Evolutionary conservation across 2,888 invertebrate genomes (phyloP), one percentile per base, ranked within the genome.

Genomic region (Sceliomorpha sp.): DNA sequence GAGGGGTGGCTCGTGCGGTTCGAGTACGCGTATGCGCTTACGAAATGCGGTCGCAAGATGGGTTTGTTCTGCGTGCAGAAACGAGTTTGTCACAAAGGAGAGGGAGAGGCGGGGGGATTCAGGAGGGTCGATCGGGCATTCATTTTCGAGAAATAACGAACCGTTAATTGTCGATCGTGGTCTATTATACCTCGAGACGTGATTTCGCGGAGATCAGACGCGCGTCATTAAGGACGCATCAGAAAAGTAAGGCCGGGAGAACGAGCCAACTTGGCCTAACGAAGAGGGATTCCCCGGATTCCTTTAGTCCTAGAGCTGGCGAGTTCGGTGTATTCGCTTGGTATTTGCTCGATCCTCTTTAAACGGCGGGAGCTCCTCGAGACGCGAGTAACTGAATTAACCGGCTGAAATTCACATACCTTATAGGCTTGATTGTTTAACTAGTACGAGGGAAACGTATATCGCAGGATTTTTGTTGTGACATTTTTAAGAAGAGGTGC

Each of bases 281-380:
- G 80, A 81, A 79, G 74, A 70, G 63, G 75, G 77, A 81, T 81
- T 81, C 80, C 69, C 74, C 50, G 71, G 76, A 81, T 80, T 77
- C 80, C 74, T 72, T 44, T 36, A 53, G 48, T 44, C 50, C 39
- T 50, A 48, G 31, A 62, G 37, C 34, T 29, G 50, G 42, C 14
- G 45, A 55, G 45, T 40, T 42, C 17, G 31, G 31, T 12, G 29
- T 20, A 40, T 60, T 58, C 62, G 64, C 44, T 17, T 47, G 72
- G 66, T 36, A 67, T 72, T 62, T 31, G 53, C 55, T 55, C 62
- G 68, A 69, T 72, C 47, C 60, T 62, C 72, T 72, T 73, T 68
- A 70, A 69, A 66, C 45, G 40, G 39, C 36, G 44, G 26, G 59
- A 56, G 40, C 51, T 72, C 70, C 47, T 59, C 56, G 26, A 53